A percentile compares a stretch with the other conserved stretches of the same genome.
Evolutionary conservation across 2,888 invertebrate species (phyloP).

Genomic region (Alcis repandata): DNA sequence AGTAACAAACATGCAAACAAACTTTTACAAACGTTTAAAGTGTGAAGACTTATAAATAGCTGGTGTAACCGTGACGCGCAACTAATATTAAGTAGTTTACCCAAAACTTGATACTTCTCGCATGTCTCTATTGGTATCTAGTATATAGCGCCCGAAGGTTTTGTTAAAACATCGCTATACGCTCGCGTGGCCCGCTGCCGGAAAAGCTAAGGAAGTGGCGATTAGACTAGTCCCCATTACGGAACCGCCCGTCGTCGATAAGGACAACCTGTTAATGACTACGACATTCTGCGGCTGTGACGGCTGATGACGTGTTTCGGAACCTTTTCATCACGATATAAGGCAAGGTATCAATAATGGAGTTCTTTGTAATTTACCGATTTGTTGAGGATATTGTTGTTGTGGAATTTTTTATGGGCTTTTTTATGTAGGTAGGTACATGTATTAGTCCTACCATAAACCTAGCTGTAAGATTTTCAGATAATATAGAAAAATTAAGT

Average conservation of each 20-base stretch:
- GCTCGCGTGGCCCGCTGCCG: conserved; percentile 27
- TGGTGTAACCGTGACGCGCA: not conserved
- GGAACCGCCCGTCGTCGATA: conserved; percentile 22
- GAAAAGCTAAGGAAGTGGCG: conserved; percentile 31
- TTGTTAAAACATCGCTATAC: not conserved
- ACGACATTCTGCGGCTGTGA: conserved; percentile 5
- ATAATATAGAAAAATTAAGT: no score
- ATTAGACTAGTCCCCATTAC: conserved; percentile 25
- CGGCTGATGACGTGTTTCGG: not conserved
- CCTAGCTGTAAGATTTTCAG: no score
- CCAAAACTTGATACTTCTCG: not conserved
- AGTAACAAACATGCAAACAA: no score
- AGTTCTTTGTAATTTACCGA: no score
- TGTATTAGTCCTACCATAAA: no score
- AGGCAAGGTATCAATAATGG: not conserved
- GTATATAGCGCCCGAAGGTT: not conserved
- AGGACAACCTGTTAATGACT: conserved; percentile 32
- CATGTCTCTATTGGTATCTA: not conserved
- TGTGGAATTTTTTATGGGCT: no score
- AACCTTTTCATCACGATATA: not conserved
- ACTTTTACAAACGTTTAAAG: no score
- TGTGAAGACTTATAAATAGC: no score
- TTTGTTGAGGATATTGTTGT: not conserved
- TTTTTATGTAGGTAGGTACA: no score
- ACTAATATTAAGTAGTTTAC: not conserved